Evolutionary conservation across 1,140 invertebrate genomes (phyloP), one percentile per base, ranked within the genome.

Genomic region (Halyomorpha halys): DNA sequence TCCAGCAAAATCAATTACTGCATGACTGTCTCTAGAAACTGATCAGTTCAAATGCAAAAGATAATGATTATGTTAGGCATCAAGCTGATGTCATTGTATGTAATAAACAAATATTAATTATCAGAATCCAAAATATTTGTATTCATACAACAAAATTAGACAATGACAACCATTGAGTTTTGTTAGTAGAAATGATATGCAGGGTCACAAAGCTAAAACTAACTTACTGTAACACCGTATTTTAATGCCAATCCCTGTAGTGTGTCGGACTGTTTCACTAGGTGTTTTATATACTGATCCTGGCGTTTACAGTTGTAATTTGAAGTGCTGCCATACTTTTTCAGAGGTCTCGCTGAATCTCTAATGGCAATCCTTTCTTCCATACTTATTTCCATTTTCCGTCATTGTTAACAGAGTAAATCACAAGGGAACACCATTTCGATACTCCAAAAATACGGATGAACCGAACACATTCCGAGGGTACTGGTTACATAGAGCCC

Each of bases 201-300:
- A 56, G 3, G 3, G 14, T 56, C 14, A 56, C 21, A 56, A 27
- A 18, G 15, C 3, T 9, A 56, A 9, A 60, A 30, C 13, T 30
- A 30, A 83, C 85, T 82, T 81, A 95, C 91, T 73, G 90, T 91
- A 69, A 90, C 87, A 72, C 89, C 87, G 79, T 94, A 94, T 81
- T 90, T 93, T 34, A 95, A 79, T 23, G 92, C 90, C 68, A 96
- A 86, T 70, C 92, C 91, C 79, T 93, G 90, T 65, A 96, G 77
- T n/a, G 92, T 95, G 74, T 96, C 93, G 18, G 82, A 83, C 72
- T 86, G 82, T 27, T 81, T 76, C 65, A 96, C 83, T 47, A 78
- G 79, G 74, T 95, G 91, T 74, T 90, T 88, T 64, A 94, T 79
- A 69, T 86, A 82, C 69, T 82, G 77, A 70, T 79, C 79, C 68